Base-by-base conservation (phyloP, 2,797 vertebrate genomes). In the Chaunax sp. region DNA sequence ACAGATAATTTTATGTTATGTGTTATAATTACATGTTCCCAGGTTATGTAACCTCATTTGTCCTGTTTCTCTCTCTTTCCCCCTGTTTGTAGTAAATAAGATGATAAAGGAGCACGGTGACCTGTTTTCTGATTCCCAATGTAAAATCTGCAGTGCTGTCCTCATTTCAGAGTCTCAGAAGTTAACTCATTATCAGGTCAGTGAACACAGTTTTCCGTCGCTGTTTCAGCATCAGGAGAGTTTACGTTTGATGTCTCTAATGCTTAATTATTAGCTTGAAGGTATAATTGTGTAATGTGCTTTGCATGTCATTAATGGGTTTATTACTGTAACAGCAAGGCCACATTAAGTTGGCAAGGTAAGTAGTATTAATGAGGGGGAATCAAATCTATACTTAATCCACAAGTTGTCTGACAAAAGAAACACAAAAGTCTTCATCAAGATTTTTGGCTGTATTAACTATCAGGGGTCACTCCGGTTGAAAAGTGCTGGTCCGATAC, bases 141-240 rank as follows among this genome's bases (percentile, higher is more conserved):
- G 97, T 90, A 97, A 96, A 92, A 94, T 99, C 79, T 99, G 97
- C 92, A 98, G 94, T 33, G 97, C 97, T 52, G 93, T 96, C 87
- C 95, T 99, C 47, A 98, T 96, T 88, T 98, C 97, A 0, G 95
- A 98, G 80, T 97, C 97, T 53, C 97, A 98, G 92, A 96, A 97
- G 84, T 93, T 98, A 85, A 96, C 97, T 57, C 97, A 98, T 87
- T 98, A 98, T 84, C 97, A 97, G 96, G 97, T 98, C 90, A 80
- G 75, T 85, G 56, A 81, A 66, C 58, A 35, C 49, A 11, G 53
- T 41, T 37, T 77, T 53, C 64, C 61, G 57, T 46, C 59, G 44
- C 43, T 50, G 35, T 68, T 56, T 5, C 26, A 20, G 1, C 33
- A 53, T 58, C 67, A 26, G 26, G 69, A 30, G 46, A 76, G 19